Base-by-base conservation (phyloP, 2,113 vertebrate species). In the Austrofundulus limnaeus region DNA sequence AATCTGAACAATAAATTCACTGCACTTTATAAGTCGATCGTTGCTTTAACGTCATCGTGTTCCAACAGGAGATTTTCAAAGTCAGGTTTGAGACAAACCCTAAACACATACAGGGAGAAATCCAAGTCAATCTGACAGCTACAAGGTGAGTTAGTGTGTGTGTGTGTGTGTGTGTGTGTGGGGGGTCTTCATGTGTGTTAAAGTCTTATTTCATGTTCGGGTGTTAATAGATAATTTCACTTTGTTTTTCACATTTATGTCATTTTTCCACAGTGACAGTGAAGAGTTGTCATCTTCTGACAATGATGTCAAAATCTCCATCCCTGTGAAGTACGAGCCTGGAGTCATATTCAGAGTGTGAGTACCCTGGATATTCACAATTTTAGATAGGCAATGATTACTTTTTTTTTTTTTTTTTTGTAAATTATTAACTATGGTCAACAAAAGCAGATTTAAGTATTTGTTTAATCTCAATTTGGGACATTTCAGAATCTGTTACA, bases 61-160 rank as follows among this genome's bases (percentile, higher is more conserved):
- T 14, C 34, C 72, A 38, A 61, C 85, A 98, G 97, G 92, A 96
- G 75, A 80, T 78, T 4, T 96, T 98, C 72, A 93, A 81, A 68
- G 93, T 98, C 82, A 86, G 87, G 11, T 98, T 98, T 80, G 94
- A 99, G 46, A 92, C 95, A 70, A 96, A 97, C 12, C 88, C 89
- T 10, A 88, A 90, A 0, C 89, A 93, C 59, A 85, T 98, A 51
- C 76, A 90, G 80, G 89, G 93, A 69, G 90, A 91, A 24, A 93
- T 94, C 68, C 82, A 90, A 39, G 87, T 98, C 83, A 90, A 94
- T 1, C 85, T 96, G 53, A 94, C 86, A 14, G 90, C 93, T 38
- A 93, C 92, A 81, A 99, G 95, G 97, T 99, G 77, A 85, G 84
- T 56, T 11, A 13, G 49, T 2, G 11, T 6, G 1, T 14, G 20